Base-by-base conservation (phyloP, 2,797 vertebrate genomes). In the Notolabrus celidotus region DNA sequence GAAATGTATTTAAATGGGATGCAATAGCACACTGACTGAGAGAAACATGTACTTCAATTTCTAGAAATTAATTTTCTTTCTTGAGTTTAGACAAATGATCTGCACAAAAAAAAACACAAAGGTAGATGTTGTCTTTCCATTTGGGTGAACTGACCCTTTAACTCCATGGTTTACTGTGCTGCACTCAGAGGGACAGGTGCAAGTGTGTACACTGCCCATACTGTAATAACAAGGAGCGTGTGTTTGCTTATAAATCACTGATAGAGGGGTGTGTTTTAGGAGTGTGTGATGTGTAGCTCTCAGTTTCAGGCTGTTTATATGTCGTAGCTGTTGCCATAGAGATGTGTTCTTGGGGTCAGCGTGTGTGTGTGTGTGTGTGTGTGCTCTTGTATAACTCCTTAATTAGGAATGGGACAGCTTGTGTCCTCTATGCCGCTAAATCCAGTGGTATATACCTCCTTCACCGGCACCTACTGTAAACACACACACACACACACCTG, bases 221-320 rank as follows among this genome's bases (percentile, higher is more conserved):
- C 69, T 85, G 70, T 74, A 67, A 52, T 53, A 72, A 63, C 50
- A 60, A 54, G 55, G 50, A 61, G 51, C 12, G 34, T 77, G 65
- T 83, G 74, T 86, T 83, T 73, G 76, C 80, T 70, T 77, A 60
- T 61, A 76, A 74, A 81, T 86, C 63, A 75, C 59, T 69, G 66
- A 77, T 60, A 63, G 69, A 66, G 38, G 70, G 65, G 56, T 73
- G 58, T 74, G 78, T 79, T 81, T 66, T 82, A 68, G 60, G 72
- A 80, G 69, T 19, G 56, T 65, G 74, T 80, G 67, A 66, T 73
- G 67, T 78, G 66, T 61, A 69, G 68, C 69, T 69, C 61, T 78
- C 82, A 20, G 72, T 66, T 69, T 63, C 17, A 7, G 50, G 67
- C 71, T 19, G 71, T 81, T 84, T 71, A 47, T 78, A 71, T 33